Conservation (phyloP, 2,113 vertebrate genomes). For the Pterocles gutturalis region DNA sequence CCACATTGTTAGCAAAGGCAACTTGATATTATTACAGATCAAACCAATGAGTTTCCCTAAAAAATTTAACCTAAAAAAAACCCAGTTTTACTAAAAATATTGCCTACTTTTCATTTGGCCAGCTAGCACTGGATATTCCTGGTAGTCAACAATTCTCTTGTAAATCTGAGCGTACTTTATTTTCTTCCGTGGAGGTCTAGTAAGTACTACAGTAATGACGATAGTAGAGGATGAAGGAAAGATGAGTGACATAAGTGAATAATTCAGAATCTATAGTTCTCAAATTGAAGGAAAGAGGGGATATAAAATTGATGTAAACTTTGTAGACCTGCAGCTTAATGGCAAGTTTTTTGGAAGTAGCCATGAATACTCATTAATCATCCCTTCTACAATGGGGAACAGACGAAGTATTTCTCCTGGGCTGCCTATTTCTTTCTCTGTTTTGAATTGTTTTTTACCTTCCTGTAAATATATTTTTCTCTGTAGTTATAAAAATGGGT, state of each 20-base stretch:
- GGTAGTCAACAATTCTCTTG: not conserved
- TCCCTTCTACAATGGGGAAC: fast-evolving
- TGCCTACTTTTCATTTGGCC: not conserved
- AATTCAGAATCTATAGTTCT: not conserved
- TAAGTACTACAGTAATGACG: not conserved
- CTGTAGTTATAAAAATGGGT: not conserved
- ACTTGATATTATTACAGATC: not conserved
- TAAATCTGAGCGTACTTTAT: not conserved
- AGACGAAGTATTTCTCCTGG: not conserved
- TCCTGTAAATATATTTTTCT: not conserved
- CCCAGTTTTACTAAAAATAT: not conserved
- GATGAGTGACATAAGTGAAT: fast-evolving
- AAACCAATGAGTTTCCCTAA: not conserved
- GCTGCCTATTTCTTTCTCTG: not conserved
- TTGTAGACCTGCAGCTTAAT: not conserved
- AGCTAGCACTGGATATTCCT: not conserved
- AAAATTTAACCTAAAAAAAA: not conserved
- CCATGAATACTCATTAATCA: not conserved
- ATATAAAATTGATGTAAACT: not conserved
- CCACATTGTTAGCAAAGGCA: not conserved
- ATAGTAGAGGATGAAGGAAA: not conserved
- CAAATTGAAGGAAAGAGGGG: not conserved
- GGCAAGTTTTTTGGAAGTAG: not conserved
- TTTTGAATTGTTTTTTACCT: not conserved
- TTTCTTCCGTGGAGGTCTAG: not conserved